Evolutionary conservation across 2,113 vertebrate genomes (phyloP), one percentile per base, ranked within the genome.

Genomic region (Oryzias melastigma): DNA sequence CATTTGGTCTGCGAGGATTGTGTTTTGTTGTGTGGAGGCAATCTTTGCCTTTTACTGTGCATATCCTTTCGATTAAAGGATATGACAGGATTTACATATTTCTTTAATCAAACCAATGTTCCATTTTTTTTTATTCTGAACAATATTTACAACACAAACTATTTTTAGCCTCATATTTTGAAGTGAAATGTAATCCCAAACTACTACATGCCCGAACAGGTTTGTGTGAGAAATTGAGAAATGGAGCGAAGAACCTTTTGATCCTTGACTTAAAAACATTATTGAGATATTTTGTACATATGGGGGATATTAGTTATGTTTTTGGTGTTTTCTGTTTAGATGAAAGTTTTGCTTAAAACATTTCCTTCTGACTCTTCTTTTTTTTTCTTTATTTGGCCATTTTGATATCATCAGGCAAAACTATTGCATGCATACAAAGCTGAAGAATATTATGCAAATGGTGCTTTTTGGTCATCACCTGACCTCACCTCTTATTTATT

Each of bases 221-320:
- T 65, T 58, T 74, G 42, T 83, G 68, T 78, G 71, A 76, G 48
- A 50, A 68, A 61, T 54, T 62, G 53, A 84, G 29, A 55, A 62
- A 65, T 51, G 35, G 68, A 5, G 42, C 61, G 57, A 78, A 58
- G 22, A 61, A 50, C 71, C 82, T 82, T 67, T 65, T 16, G 46
- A 72, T 62, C 43, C 43, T 17, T 58, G 19, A 35, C 35, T 35
- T 5, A 48, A 6, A 58, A 63, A 63, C 20, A 65, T 49, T 52
- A 55, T 65, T 53, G 58, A 71, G 45, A 49, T 70, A 43, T 65
- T 8, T 44, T 85, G 66, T 86, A 80, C 47, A 85, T 80, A 81
- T 50, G 44, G 67, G 68, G 14, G 47, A 20, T 57, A 47, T 49
- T 61, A 53, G 12, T 29, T 18, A 27, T 75, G 52, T 60, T 74